phyloP scores from a whole-genome alignment of 2,113 vertebrate genomes.

The Bagarius yarrelli region DNA sequence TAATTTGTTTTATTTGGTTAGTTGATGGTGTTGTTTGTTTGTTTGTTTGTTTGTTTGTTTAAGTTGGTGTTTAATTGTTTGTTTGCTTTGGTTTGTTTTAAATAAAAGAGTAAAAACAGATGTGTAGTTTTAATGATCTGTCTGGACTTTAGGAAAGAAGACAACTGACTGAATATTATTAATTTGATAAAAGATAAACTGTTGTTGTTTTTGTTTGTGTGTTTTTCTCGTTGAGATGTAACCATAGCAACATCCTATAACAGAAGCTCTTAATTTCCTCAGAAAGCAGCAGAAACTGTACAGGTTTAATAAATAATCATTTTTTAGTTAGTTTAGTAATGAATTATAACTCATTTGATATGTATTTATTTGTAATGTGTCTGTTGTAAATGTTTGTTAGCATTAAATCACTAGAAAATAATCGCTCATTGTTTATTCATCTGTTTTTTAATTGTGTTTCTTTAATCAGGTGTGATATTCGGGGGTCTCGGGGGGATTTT shows the following conservation, averaged over 20 bases:
- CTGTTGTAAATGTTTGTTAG: too few relatives aligned
- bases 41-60: background rate
- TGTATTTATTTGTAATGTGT: too few relatives aligned
- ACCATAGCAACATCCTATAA: background rate
- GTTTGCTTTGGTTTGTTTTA: background rate
- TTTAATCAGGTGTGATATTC: background rate
- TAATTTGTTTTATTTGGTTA: background rate
- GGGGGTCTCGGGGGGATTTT: conserved; percentile 63
- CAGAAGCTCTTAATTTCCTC: background rate
- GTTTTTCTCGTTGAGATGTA: background rate
- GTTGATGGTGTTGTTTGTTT: background rate
- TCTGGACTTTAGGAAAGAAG: background rate
- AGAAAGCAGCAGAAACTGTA: conserved; percentile 11
- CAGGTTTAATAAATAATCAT: too few relatives aligned
- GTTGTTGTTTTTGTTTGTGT: background rate
- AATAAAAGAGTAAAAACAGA: background rate
- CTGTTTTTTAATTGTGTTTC: too few relatives aligned
- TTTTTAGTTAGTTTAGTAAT: too few relatives aligned
- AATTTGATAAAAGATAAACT: background rate
- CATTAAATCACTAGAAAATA: too few relatives aligned
- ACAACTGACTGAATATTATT: background rate
- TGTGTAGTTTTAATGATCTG: background rate
- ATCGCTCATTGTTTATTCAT: too few relatives aligned
- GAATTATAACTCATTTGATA: too few relatives aligned
- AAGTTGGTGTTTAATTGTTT: too few relatives aligned